Evolutionary conservation across 2,113 vertebrate genomes (phyloP).

Genomic region (Hyla sarda): DNA sequence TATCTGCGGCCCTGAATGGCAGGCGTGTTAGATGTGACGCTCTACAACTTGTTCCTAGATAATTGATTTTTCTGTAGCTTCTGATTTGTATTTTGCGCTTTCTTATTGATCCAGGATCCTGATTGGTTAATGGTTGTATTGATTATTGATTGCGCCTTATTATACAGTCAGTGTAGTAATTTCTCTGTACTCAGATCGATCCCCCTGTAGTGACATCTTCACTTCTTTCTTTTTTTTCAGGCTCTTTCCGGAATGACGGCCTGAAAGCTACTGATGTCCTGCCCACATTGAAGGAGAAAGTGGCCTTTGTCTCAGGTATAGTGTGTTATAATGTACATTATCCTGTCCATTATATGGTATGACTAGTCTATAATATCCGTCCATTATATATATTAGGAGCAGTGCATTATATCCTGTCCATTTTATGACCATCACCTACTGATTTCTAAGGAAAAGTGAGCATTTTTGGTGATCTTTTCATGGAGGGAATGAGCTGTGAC

Average conservation of each 20-base stretch:
- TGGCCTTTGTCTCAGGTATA: slow-evolving; percentile 95
- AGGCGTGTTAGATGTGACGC: neutral
- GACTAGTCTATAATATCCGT: no score
- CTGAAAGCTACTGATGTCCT: slow-evolving; percentile 96
- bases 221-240: slow-evolving; percentile 71
- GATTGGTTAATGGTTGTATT: neutral
- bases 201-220: no score
- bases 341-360: no score
- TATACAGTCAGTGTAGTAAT: no score
- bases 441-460: no score
- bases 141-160: no score
- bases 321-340: neutral
- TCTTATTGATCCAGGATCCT: neutral
- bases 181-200: slow-evolving; percentile 23
- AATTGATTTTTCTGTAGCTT: neutral
- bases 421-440: no score
- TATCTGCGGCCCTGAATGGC: neutral
- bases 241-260: slow-evolving; percentile 91
- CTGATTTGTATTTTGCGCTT: neutral
- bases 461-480: no score
- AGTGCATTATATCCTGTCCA: no score
- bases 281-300: slow-evolving; percentile 95
- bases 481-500: no score
- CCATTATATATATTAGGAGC: no score
- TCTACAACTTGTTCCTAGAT: neutral